phyloP scores from a whole-genome alignment of 2,113 vertebrate species.

The Gavia stellata region DNA sequence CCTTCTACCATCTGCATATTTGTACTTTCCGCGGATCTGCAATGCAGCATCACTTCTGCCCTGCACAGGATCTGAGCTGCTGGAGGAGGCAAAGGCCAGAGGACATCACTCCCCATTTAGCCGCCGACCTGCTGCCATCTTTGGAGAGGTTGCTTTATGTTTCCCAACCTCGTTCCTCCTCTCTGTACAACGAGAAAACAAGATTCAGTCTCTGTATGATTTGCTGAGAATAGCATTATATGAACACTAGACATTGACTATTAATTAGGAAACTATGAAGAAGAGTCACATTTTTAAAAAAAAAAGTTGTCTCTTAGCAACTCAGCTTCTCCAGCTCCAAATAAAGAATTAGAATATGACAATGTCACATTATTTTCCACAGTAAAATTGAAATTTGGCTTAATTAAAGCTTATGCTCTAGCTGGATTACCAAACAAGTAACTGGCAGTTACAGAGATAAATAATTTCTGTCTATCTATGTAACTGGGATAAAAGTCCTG shows the following conservation, averaged over 20 bases:
- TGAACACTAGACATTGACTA: neutral
- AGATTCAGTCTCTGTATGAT: neutral
- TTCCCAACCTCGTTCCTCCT: neutral
- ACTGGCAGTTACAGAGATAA: neutral
- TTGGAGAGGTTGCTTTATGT: neutral
- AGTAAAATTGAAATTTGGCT: neutral
- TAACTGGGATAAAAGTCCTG: neutral
- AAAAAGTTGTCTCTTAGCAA: constrained; percentile 21
- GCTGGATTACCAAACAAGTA: neutral
- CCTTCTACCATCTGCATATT: accelerated
- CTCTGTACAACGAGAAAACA: neutral
- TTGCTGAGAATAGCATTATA: neutral
- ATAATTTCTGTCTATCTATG: neutral
- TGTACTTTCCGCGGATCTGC: neutral
- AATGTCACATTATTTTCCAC: neutral
- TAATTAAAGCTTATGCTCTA: constrained; percentile 3
- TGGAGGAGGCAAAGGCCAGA: neutral
- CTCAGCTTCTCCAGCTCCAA: neutral
- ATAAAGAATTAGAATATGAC: neutral
- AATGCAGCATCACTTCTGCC: neutral
- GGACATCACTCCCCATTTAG: neutral
- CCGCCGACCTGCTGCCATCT: neutral
- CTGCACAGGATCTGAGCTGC: neutral
- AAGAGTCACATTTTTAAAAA: neutral
- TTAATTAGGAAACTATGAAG: neutral